Evolutionary conservation across 2,888 invertebrate species (phyloP), one percentile per base, ranked within the genome.

Genomic region (Dolichomitus sp.): DNA sequence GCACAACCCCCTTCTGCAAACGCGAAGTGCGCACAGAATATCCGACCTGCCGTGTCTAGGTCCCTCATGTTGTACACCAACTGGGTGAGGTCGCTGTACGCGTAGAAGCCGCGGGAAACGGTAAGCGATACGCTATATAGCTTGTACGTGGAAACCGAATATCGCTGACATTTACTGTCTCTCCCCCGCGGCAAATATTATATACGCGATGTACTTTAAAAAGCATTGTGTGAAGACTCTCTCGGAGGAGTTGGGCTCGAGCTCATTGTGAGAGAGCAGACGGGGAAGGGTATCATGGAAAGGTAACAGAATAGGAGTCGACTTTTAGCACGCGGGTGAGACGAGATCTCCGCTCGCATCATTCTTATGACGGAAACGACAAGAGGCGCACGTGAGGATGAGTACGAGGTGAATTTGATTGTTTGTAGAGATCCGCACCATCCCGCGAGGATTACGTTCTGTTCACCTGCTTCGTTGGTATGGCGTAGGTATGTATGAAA

Each of bases 141-240:
- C 23, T 65, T 19, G 9, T 50, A 65, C 83, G 77, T 75, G 77
- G 81, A 87, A 87, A 88, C 77, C 75, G 87, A 85, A 87, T 88
- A 87, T 84, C 82, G 80, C 85, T 88, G 86, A 87, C 86, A 83
- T 82, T 82, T 77, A 74, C 78, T 83, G 84, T 85, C 84, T 83
- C 68, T 50, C 40, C 27, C 42, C 48, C 14, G 30, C 80, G 77
- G 63, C 70, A 74, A 75, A 78, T 81, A 86, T 83, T 78, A 74
- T 65, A n/a, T n/a, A 48, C 17, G n/a, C 45, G 19, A 57, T 50
- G 66, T 65, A 59, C 45, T 17, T 42, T 68, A 86, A 87, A 85
- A 84, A 78, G 74, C 81, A 80, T 81, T 63, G 76, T 57, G 65
- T 19, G 54, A 7, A 33, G 59, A 72, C 6, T 48, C 33, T 19